Base-by-base conservation (phyloP, 2,113 vertebrate genomes). In the Heterotilapia buettikoferi region DNA sequence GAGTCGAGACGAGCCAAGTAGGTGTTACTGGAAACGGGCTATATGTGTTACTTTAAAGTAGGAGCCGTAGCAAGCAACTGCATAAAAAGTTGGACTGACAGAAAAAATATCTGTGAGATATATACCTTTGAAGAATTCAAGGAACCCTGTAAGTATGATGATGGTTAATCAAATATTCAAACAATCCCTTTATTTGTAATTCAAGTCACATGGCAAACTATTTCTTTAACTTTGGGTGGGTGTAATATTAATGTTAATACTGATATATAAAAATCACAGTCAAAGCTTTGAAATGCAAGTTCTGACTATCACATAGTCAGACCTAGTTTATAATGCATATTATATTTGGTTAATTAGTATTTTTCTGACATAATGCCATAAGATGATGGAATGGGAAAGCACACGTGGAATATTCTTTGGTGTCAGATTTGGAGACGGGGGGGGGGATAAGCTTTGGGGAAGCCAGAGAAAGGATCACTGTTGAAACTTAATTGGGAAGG, bases 401-500 rank as follows among this genome's bases (percentile, higher is more conserved):
- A 85, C 56, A 86, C 94, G 85, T 89, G 82, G 38, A 91, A 92
- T 91, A 91, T 89, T 89, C 88, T 88, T 80, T 78, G 63, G 89
- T 90, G 90, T 92, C 88, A 50, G 89, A 94, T 92, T 92, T 88
- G 43, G 76, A 82, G 81, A 54, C 31, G 4, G 79, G 88, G 88
- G 79, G 88, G 88, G 31, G 61, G 3, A 89, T 89, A 73, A 90
- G 92, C 90, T 89, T 88, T 53, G 12, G 76, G 76, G 86, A 88
- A 90, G 50, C 56, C 5, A 83, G 40, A 83, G 87, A 86, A 90
- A 90, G 92, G 92, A 94, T 95, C 90, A 94, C 91, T 92, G 86
- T 84, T 86, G 36, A 68, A 93, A 92, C 84, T 90, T 95, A 93
- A 95, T 94, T 93, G 89, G 90, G 78, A 92, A 90, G 89, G 89